These are phyloP conservation scores for Neogale vison DNA, from an alignment of 2,113 vertebrate genomes.

Conservation along the genomic window DNA sequence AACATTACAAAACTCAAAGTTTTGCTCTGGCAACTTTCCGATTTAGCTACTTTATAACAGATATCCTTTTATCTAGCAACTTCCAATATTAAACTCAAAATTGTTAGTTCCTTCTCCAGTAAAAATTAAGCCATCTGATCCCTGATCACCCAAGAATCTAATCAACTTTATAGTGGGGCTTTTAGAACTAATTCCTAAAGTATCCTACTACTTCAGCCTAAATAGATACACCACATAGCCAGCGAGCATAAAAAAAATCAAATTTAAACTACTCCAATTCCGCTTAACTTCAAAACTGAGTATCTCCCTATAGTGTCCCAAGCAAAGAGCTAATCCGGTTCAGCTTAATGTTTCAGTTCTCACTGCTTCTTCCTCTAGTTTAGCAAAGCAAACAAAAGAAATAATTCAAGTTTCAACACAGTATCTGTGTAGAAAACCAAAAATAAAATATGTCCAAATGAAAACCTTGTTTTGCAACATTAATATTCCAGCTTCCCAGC, in stretches of 20 bases:
- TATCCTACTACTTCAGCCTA: not conserved
- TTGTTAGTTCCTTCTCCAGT: not conserved
- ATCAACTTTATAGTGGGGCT: not conserved
- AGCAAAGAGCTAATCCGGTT: not conserved
- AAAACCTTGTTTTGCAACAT: constrained; percentile 51
- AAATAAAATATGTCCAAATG: constrained; percentile 15
- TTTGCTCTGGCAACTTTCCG: constrained; percentile 39
- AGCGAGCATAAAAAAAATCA: not conserved
- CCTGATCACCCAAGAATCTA: not conserved
- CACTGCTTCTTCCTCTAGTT: constrained; percentile 24
- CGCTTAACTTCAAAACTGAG: not conserved
- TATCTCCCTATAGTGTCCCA: not conserved
- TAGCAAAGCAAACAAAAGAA: constrained; percentile 44
- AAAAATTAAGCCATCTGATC: constrained; percentile 12
- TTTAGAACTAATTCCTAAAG: constrained; percentile 47
- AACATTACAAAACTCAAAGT: constrained; percentile 52
- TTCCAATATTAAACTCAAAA: constrained; percentile 35
- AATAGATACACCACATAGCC: not conserved
- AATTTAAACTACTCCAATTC: not conserved
- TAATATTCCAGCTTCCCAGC: not conserved
- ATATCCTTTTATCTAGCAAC: not conserved
- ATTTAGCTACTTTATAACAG: not conserved
- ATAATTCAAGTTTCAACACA: constrained; percentile 30
- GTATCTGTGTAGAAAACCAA: not conserved
- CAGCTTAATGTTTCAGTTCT: constrained; percentile 12